These are phyloP conservation scores for Xylota segnis DNA, from an alignment of 2,888 invertebrate species.

Conservation along the genomic window DNA sequence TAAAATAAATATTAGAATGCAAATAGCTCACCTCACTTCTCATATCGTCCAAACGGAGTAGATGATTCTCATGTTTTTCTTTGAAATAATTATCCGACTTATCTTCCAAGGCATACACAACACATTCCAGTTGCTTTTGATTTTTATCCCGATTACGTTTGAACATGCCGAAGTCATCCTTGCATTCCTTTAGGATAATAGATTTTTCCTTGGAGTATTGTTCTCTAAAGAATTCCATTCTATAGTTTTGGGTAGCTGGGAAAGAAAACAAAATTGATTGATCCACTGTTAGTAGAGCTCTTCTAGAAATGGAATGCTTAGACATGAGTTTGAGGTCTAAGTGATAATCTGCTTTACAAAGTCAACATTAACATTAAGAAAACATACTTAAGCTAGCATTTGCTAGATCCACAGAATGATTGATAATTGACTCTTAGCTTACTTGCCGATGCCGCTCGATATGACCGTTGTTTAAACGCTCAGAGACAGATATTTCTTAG, in stretches of 20 bases:
- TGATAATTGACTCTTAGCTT: no score
- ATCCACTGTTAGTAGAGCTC: no score
- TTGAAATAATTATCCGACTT: constrained; percentile 82
- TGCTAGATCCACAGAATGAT: no score
- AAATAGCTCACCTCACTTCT: constrained; percentile 84
- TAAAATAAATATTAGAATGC: background rate
- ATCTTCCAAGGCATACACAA: constrained; percentile 86
- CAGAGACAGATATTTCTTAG: no score
- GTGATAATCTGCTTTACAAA: no score
- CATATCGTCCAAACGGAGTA: constrained; percentile 85
- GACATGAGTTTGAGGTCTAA: no score
- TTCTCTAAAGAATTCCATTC: constrained; percentile 86
- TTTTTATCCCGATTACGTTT: constrained; percentile 85
- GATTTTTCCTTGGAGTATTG: constrained; percentile 87
- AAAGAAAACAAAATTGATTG: background rate
- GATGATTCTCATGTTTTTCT: constrained; percentile 84
- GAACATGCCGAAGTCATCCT: constrained; percentile 86
- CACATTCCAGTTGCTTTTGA: constrained; percentile 86
- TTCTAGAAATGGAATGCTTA: no score
- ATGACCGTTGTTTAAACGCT: no score
- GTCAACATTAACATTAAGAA: no score
- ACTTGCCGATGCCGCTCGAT: no score
- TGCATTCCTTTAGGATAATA: constrained; percentile 85
- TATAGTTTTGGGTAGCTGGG: constrained; percentile 86
- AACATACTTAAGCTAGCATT: no score